Conservation (phyloP, 2,113 vertebrate genomes). For the Mastomys coucha region DNA sequence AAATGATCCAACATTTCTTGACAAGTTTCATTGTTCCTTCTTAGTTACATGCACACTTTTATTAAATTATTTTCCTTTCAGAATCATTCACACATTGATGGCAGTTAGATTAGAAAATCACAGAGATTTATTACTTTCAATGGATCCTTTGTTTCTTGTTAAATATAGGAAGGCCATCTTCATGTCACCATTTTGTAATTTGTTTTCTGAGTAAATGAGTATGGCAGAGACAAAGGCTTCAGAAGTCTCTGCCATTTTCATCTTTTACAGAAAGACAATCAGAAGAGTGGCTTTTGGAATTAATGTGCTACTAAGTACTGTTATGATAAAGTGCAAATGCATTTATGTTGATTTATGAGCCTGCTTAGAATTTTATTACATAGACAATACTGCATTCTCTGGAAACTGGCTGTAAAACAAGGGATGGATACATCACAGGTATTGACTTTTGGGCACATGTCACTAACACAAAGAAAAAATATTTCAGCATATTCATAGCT, state of each 20-base stretch:
- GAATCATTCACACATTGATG: conserved; percentile 52
- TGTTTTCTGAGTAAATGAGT: conserved; percentile 48
- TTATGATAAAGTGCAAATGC: conserved; percentile 45
- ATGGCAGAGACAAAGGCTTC: conserved; percentile 19
- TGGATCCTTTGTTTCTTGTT: conserved; percentile 64
- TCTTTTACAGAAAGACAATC: background rate
- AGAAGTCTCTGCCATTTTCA: conserved; percentile 33
- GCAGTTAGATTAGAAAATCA: conserved; percentile 62
- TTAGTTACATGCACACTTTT: background rate
- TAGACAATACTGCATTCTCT: background rate
- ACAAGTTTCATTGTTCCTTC: conserved; percentile 58
- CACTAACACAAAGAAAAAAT: background rate
- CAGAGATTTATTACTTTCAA: conserved; percentile 56
- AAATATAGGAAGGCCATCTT: conserved; percentile 61
- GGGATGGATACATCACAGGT: background rate
- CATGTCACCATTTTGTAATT: conserved; percentile 52
- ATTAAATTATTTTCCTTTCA: conserved; percentile 63
- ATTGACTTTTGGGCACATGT: background rate
- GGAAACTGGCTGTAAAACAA: conserved; percentile 36
- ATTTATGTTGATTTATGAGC: conserved; percentile 29
- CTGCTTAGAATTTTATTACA: background rate
- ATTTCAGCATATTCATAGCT: background rate
- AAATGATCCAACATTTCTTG: background rate
- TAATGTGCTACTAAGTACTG: conserved; percentile 24
- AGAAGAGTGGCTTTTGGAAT: conserved; percentile 20